Evolutionary conservation across 35 echinoderm and acorn worm species (phyloP).

Genomic region (Anneissia japonica): DNA sequence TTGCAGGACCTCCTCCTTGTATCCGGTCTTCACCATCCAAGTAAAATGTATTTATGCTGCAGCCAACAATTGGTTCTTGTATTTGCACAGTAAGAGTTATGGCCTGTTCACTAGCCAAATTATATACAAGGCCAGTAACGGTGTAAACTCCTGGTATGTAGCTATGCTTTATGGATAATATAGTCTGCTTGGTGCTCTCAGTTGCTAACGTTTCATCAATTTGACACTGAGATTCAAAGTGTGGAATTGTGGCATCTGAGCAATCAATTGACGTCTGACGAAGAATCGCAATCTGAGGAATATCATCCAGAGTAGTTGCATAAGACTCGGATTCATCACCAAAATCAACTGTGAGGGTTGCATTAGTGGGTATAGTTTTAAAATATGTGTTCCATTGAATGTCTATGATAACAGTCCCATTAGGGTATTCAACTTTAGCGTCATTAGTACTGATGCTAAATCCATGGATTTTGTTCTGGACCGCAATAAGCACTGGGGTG

Average conservation of each 20-base stretch:
- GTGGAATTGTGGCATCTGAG: neutral
- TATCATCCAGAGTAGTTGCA: neutral
- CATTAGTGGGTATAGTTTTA: constrained; percentile 55
- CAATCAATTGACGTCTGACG: neutral
- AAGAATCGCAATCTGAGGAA: neutral
- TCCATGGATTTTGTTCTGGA: constrained; percentile 45
- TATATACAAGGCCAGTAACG: constrained; percentile 12
- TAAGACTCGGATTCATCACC: constrained; percentile 2
- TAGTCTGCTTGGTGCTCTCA: neutral
- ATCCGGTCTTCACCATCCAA: neutral
- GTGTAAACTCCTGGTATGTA: constrained; percentile 32
- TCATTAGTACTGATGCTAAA: constrained; percentile 17
- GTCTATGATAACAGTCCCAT: constrained; percentile 47
- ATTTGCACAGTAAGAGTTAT: constrained; percentile 45
- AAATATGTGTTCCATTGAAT: constrained; percentile 30
- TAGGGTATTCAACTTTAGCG: constrained; percentile 53
- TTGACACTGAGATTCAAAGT: neutral
- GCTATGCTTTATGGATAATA: neutral
- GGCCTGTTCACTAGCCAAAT: constrained; percentile 52
- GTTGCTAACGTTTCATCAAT: neutral
- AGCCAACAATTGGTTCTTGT: constrained; percentile 40
- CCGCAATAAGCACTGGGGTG: constrained; percentile 42
- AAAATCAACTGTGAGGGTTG: constrained; percentile 38
- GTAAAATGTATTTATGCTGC: neutral
- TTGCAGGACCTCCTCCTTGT: constrained; percentile 13